Base-by-base conservation (phyloP, 1,140 invertebrate genomes). In the Stegodyphus dumicola region DNA sequence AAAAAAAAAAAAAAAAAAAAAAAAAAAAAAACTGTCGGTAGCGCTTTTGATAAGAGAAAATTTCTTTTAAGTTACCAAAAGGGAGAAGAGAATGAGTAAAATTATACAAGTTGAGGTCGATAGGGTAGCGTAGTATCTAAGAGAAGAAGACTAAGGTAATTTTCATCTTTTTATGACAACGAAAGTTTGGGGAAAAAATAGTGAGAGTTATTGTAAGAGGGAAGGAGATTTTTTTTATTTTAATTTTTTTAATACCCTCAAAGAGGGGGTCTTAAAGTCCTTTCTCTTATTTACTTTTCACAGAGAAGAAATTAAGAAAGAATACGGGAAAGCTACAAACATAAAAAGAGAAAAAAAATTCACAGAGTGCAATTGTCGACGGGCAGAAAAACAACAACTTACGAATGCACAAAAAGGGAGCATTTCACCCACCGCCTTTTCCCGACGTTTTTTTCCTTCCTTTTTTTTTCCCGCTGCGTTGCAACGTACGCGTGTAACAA, bases 121-220 rank as follows among this genome's bases (percentile, higher is more conserved):
- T 83, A 53, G n/a, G 7, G 15, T 66, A 75, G 54, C 71, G 66
- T 53, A 49, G 80, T 83, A 75, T 83, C 74, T 75, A 74, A 74
- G 33, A 71, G 13, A 53, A 60, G 33, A 54, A 33, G 51, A 54
- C 65, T 85, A 77, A 85, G 73, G 74, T 76, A 85, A 85, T 76
- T 85, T 85, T 85, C 81, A 85, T 77, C 81, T 85, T 85, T 85
- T 85, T 85, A 85, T 85, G 81, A 77, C 64, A 60, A 64, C 9
- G 65, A 33, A 64, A 10, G 13, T 6, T 52, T 69, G 52, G 67
- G 48, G 67, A 7, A n/a, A 74, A 66, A 65, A 77, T 6, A 65
- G 54, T 7, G 11, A n/a, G 52, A 85, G 74, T 85, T 85, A 85
- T 85, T 85, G 81, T 85, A 66, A 70, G 81, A 60, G 71, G 80